Evolutionary conservation across 2,113 vertebrate species (phyloP).

Genomic region (Mobula birostris): DNA sequence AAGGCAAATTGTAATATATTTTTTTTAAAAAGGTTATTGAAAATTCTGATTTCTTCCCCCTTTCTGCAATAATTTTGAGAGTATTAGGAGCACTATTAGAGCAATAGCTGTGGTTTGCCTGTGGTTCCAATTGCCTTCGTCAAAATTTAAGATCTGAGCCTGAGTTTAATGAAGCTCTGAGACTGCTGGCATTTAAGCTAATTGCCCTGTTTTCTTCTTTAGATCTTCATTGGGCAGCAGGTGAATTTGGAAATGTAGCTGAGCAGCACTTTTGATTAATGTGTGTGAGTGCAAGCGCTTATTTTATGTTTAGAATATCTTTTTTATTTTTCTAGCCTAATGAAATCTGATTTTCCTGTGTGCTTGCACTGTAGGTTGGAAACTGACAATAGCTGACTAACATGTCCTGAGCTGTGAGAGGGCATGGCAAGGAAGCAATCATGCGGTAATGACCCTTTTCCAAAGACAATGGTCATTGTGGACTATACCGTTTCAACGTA

Average conservation of each 20-base stretch:
- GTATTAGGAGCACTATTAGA: neutral
- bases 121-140: conserved; percentile 9
- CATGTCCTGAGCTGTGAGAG: conserved; percentile 78
- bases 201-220: conserved; percentile 95
- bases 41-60: neutral
- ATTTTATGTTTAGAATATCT: conserved; percentile 85
- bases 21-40: neutral
- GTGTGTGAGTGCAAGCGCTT: conserved; percentile 96
- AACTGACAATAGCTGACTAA: conserved; percentile 82
- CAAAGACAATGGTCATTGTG: conserved; percentile 76
- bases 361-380: conserved; percentile 82
- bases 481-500: conserved; percentile 74
- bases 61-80: neutral
- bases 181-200: conserved; percentile 64
- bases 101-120: conserved; percentile 5
- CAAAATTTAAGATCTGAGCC: conserved; percentile 28
- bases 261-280: conserved; percentile 85
- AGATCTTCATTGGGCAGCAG: conserved; percentile 92
- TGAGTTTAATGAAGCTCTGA: conserved; percentile 36
- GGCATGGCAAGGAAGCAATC: conserved; percentile 73
- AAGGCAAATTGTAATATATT: neutral
- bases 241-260: conserved; percentile 98
- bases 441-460: conserved; percentile 74
- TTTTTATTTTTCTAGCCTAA: conserved; percentile 69
- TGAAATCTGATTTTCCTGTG: conserved; percentile 76